Conservation (phyloP, 2,888 invertebrate species). For the Pollenia amentaria region DNA sequence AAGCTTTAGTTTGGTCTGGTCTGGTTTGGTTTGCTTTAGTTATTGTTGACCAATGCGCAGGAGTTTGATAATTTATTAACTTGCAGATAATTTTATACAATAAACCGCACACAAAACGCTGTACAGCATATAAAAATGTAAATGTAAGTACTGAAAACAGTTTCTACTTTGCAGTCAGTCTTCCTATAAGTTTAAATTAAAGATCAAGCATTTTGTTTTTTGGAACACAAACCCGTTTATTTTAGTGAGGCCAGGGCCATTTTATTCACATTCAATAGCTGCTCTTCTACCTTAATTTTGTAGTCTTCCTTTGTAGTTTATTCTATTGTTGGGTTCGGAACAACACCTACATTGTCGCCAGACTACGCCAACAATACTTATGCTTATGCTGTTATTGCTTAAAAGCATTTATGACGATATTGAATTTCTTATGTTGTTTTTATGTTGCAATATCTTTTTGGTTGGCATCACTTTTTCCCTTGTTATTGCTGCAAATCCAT, state of each 20-base stretch:
- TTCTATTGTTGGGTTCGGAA: slow-evolving; percentile 58
- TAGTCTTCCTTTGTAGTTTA: slow-evolving; percentile 49
- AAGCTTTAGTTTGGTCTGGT: background rate
- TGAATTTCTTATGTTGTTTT: slow-evolving; percentile 67
- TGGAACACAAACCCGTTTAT: slow-evolving; percentile 26
- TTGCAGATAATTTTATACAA: slow-evolving; percentile 73
- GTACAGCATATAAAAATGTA: background rate
- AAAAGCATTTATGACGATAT: slow-evolving; percentile 68
- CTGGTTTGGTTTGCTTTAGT: background rate
- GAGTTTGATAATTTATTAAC: slow-evolving; percentile 74
- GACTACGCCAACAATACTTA: slow-evolving; percentile 52
- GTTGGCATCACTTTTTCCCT: slow-evolving; percentile 10
- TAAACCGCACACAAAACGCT: slow-evolving; percentile 44
- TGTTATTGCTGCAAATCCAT: slow-evolving; percentile 52
- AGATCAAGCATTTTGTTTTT: slow-evolving; percentile 44
- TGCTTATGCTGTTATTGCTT: slow-evolving; percentile 18
- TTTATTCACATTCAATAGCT: slow-evolving; percentile 38
- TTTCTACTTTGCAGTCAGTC: slow-evolving; percentile 5
- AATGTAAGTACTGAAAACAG: background rate
- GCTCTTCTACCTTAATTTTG: slow-evolving; percentile 40
- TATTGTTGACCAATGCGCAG: slow-evolving; percentile 71
- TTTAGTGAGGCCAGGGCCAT: slow-evolving; percentile 35
- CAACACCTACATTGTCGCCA: slow-evolving; percentile 73
- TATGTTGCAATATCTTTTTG: slow-evolving; percentile 52
- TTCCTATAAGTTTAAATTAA: slow-evolving; percentile 33